phyloP scores from a whole-genome alignment of 2,888 invertebrate genomes.

The Dolichopus griseipennis region DNA sequence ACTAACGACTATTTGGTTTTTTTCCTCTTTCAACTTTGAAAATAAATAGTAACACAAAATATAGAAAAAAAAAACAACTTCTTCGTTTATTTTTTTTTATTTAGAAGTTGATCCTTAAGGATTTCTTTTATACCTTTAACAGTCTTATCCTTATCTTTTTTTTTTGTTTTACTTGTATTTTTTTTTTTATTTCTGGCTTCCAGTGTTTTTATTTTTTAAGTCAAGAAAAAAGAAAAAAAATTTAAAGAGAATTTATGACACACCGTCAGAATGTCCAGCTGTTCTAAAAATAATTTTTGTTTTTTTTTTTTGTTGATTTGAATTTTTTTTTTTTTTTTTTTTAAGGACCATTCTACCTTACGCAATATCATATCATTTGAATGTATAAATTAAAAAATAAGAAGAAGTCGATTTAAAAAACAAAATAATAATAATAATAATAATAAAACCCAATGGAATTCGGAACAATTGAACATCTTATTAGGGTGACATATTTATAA shows the following conservation, averaged over 20 bases:
- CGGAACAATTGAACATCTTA: not conserved
- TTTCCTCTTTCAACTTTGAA: constrained; percentile 14
- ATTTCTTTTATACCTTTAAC: not conserved
- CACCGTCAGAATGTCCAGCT: constrained; percentile 15
- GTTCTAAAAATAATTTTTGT: constrained; percentile 7
- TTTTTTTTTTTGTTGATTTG: no score
- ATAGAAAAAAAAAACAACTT: no score
- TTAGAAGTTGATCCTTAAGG: not conserved
- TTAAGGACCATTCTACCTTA: not conserved
- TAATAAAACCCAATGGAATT: not conserved
- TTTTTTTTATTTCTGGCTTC: not conserved
- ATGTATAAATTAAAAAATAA: not conserved
- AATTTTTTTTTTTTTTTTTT: no score
- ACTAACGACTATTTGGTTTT: constrained; percentile 15
- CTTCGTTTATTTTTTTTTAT: not conserved
- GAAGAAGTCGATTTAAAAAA: not conserved
- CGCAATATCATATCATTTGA: not conserved
- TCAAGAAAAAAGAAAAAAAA: constrained; percentile 5
- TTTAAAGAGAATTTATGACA: constrained; percentile 15
- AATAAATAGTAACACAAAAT: constrained; percentile 5
- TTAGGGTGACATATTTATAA: constrained; percentile 6
- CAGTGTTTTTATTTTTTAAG: not conserved
- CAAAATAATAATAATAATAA: not conserved
- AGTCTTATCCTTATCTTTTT: not conserved
- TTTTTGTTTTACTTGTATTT: no score